A percentile compares a stretch with the other conserved stretches of the same genome.
These are phyloP conservation scores for Patagioenas fasciata DNA, from an alignment of 2,113 vertebrate species.

Conservation along the genomic window DNA sequence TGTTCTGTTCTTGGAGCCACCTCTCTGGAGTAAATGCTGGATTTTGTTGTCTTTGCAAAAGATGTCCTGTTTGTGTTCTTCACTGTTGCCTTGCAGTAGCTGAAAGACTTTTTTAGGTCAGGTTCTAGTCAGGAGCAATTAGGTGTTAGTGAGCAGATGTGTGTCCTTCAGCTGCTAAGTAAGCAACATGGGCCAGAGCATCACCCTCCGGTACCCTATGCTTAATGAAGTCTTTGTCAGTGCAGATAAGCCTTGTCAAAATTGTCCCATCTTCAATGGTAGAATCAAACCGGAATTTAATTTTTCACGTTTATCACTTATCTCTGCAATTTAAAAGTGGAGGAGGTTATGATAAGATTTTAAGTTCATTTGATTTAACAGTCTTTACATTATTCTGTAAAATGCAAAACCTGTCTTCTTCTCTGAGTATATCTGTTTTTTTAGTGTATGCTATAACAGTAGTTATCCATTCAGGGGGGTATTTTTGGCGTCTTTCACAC, in stretches of 20 bases:
- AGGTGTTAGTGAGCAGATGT: conserved; percentile 34
- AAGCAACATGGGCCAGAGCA: conserved; percentile 36
- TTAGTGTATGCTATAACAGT: not conserved
- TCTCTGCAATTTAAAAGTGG: not conserved
- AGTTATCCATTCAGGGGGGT: not conserved
- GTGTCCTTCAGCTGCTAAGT: conserved; percentile 60
- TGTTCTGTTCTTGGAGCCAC: not conserved
- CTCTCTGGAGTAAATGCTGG: not conserved
- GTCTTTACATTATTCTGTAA: not conserved
- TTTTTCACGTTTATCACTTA: not conserved
- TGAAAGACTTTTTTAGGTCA: conserved; percentile 64
- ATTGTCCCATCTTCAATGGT: not conserved
- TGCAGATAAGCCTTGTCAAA: conserved; percentile 28
- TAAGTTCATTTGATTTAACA: not conserved
- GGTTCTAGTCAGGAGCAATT: conserved; percentile 51
- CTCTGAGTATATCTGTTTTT: not conserved
- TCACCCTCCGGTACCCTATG: not conserved
- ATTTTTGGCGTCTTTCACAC: not conserved
- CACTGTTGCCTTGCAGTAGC: conserved; percentile 1
- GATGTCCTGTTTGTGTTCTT: conserved; percentile 34
- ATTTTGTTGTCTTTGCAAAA: conserved; percentile 40
- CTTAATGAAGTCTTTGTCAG: conserved; percentile 28
- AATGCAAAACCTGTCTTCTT: not conserved
- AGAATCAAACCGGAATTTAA: not conserved
- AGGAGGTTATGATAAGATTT: not conserved